Evolutionary conservation across 1,140 invertebrate species (phyloP), one percentile per base, ranked within the genome.

Genomic region (Aphis craccivora): DNA sequence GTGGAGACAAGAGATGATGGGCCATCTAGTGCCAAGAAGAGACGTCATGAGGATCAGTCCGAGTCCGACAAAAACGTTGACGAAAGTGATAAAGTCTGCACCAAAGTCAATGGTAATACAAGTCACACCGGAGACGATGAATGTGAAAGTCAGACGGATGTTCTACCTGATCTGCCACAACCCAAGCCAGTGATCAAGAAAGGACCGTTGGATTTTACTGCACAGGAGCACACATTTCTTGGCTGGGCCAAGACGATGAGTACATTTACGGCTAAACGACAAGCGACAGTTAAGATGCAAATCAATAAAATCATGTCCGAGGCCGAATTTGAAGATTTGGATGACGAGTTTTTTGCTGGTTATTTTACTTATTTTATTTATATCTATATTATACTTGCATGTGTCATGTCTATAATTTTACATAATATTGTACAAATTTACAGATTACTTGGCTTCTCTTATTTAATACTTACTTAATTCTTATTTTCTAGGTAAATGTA

Each of bases 281-380:
- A 90, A 22, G 88, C 88, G 0, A 90, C 35, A 37, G 30, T 90
- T 37, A 90, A 90, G 4, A 90, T 60, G 88, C 37, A 90, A 60
- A 90, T 90, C 51, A 90, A 60, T 22, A 60, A 60, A 60, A 90
- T 90, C 22, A 60, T 90, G 88, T 60, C 88, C 4, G 88, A 90
- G n/a, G 88, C 88, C 20, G 88, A 90, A 25, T 90, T 90, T 22
- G 88, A 90, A 55, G 88, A 90, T 55, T 37, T 90, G 35, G 88
- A 90, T 37, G 88, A 90, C 51, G 88, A 90, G 4, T 90, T 90
- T 55, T 90, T 90, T 25, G 88, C 51, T 14, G 88, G 88, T 90
- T 60, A 60, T 76, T 84, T 84, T 40, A 84, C 40, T 40, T 18
- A 7, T 40, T 35, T 40, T 6, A 37, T 37, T 6, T 8, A 37